A percentile compares a stretch with the other conserved stretches of the same genome.
Evolutionary conservation across 2,888 invertebrate species (phyloP).

Genomic region (Erebia palarica): DNA sequence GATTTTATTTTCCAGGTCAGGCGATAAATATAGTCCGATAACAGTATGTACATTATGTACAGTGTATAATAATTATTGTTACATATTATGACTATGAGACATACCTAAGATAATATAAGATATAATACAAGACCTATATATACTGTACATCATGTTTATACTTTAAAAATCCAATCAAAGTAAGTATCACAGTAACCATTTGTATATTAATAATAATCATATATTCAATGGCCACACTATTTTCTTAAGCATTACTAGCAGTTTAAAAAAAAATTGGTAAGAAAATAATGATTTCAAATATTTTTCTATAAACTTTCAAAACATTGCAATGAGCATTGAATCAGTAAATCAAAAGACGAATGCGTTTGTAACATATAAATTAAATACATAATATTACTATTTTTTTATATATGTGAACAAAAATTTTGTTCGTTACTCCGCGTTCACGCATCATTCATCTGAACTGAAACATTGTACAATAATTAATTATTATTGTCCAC

Average conservation of each 20-base stretch:
- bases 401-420: too few relatives aligned
- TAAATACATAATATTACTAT: too few relatives aligned
- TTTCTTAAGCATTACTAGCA: background rate
- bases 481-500: too few relatives aligned
- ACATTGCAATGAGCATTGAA: background rate
- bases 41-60: constrained; percentile 49
- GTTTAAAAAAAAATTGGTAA: too few relatives aligned
- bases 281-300: too few relatives aligned
- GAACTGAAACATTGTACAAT: too few relatives aligned
- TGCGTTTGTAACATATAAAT: too few relatives aligned
- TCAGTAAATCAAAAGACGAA: background rate
- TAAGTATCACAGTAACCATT: constrained; percentile 8
- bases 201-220: background rate
- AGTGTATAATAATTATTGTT: constrained; percentile 34
- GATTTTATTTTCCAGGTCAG: too few relatives aligned
- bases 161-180: background rate
- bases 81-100: background rate
- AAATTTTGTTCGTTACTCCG: too few relatives aligned
- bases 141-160: background rate
- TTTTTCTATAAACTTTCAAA: background rate
- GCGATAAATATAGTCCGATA: constrained; percentile 40
- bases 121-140: too few relatives aligned
- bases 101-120: too few relatives aligned
- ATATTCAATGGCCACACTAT: constrained; percentile 10
- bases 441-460: too few relatives aligned